phyloP scores from a whole-genome alignment of 2,888 invertebrate species.

The Cheilosia variabilis region DNA sequence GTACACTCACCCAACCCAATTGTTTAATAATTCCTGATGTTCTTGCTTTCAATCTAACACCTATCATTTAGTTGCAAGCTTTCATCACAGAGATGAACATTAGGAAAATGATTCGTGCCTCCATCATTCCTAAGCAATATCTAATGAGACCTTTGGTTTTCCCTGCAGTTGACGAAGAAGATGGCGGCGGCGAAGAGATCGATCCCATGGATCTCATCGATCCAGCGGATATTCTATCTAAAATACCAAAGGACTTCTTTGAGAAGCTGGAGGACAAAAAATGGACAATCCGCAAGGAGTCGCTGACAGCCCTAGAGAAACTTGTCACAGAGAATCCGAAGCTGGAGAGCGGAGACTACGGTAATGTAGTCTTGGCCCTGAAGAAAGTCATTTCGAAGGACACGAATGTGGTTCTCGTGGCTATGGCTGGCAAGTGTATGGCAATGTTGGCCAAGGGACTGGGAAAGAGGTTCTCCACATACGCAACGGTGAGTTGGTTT shows the following conservation, averaged over 20 bases:
- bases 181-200: constrained; percentile 85
- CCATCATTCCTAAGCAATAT: constrained; percentile 31
- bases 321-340: constrained; percentile 90
- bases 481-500: constrained; percentile 85
- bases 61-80: constrained; percentile 17
- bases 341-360: constrained; percentile 96
- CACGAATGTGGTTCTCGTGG: constrained; percentile 96
- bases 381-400: constrained; percentile 97
- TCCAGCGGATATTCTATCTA: constrained; percentile 96
- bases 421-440: constrained; percentile 92
- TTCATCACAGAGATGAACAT: constrained; percentile 56
- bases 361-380: constrained; percentile 92
- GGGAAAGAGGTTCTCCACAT: constrained; percentile 93
- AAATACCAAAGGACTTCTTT: constrained; percentile 97
- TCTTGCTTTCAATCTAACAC: constrained; percentile 44
- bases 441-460: constrained; percentile 93
- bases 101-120: constrained; percentile 43
- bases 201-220: constrained; percentile 96
- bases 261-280: constrained; percentile 97
- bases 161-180: constrained; percentile 83
- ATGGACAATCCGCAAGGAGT: constrained; percentile 98
- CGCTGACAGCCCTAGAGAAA: constrained; percentile 91
- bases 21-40: constrained; percentile 28
- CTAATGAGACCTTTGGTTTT: constrained; percentile 41
- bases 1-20: constrained; percentile 43